These are phyloP conservation scores for Drosophila mulleri DNA, from an alignment of 2,888 invertebrate genomes.

Conservation along the genomic window DNA sequence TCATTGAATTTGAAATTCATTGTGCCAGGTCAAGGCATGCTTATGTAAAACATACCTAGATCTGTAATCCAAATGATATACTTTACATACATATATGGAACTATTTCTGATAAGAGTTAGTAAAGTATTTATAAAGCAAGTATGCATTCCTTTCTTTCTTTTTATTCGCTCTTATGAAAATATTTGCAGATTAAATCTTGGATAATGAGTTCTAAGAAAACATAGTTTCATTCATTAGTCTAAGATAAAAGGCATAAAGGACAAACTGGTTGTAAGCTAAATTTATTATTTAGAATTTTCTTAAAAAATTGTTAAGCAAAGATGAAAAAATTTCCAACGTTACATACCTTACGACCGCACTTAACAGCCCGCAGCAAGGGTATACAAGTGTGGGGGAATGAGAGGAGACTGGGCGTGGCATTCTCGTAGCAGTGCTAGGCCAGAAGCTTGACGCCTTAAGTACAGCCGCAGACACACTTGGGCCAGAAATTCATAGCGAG, in stretches of 20 bases:
- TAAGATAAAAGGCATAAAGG: not conserved
- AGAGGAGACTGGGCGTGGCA: constrained; percentile 24
- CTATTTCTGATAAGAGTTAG: too few relatives aligned
- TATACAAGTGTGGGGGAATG: constrained; percentile 18
- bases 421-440: constrained; percentile 9
- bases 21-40: too few relatives aligned
- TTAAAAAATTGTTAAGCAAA: not conserved
- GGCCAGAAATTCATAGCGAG: constrained; percentile 9
- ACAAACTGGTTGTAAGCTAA: not conserved
- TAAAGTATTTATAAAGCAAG: too few relatives aligned
- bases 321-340: not conserved
- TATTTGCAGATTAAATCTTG: too few relatives aligned
- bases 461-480: constrained; percentile 33
- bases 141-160: too few relatives aligned
- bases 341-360: not conserved
- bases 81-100: too few relatives aligned
- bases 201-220: not conserved
- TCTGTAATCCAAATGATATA: too few relatives aligned
- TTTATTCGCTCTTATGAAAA: too few relatives aligned
- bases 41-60: too few relatives aligned
- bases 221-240: not conserved
- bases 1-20: not conserved
- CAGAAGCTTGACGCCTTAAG: constrained; percentile 48
- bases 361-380: constrained; percentile 1
- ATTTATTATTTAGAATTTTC: too few relatives aligned